A percentile compares a stretch with the other conserved stretches of the same genome.
These are phyloP conservation scores for Lycophotia porphyrea DNA, from an alignment of 2,888 invertebrate species.

Conservation along the genomic window DNA sequence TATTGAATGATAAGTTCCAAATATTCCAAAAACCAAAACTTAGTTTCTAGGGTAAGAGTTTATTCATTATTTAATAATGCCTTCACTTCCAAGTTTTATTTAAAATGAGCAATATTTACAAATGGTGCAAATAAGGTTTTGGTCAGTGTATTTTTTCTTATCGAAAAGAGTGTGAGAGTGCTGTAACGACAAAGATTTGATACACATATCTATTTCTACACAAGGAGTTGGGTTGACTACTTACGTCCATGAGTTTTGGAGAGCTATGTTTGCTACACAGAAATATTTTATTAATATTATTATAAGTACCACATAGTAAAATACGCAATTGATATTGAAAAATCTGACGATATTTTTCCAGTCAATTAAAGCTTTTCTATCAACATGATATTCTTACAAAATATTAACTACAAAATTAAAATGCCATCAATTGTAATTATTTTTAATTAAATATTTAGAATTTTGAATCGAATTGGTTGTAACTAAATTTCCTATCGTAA, in stretches of 20 bases:
- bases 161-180: slow-evolving; percentile 1
- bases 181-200: slow-evolving; percentile 43
- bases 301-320: slow-evolving; percentile 64
- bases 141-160: slow-evolving; percentile 31
- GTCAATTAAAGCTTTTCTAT: slow-evolving; percentile 70
- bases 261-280: slow-evolving; percentile 60
- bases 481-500: slow-evolving; percentile 56
- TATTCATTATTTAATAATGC: background rate
- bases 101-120: slow-evolving; percentile 2
- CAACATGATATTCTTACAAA: slow-evolving; percentile 65
- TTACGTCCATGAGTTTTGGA: slow-evolving; percentile 40
- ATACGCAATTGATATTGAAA: slow-evolving; percentile 64
- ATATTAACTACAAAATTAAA: slow-evolving; percentile 68
- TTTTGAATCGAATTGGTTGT: slow-evolving; percentile 48
- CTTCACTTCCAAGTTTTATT: background rate
- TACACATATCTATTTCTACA: slow-evolving; percentile 48
- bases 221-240: slow-evolving; percentile 50
- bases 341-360: slow-evolving; percentile 59
- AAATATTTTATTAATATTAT: slow-evolving; percentile 60
- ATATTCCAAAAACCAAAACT: background rate
- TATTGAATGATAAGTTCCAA: background rate
- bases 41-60: background rate
- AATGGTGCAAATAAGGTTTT: slow-evolving; percentile 14
- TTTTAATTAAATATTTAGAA: slow-evolving; percentile 52
- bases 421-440: slow-evolving; percentile 66